Conservation (phyloP, 2,113 vertebrate genomes). For the Otolemur garnettii region DNA sequence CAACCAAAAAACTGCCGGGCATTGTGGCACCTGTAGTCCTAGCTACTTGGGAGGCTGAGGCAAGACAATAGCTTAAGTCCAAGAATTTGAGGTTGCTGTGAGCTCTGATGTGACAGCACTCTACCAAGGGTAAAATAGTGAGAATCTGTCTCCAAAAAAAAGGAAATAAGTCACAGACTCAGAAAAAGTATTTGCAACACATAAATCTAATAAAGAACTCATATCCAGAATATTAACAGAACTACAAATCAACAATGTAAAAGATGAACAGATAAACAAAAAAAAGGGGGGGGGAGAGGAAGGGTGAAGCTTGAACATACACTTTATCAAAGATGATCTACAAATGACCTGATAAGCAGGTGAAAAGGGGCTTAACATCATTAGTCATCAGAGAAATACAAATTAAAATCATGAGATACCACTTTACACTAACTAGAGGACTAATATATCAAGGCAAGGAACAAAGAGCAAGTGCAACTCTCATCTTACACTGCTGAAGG, state of each 20-base stretch:
- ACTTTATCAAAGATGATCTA: constrained; percentile 15
- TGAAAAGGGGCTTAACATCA: background rate
- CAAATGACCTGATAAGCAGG: background rate
- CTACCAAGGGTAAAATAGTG: no score
- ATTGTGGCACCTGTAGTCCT: no score
- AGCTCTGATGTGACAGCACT: no score
- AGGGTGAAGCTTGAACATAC: background rate
- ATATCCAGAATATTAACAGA: constrained; percentile 19
- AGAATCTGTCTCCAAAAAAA: no score
- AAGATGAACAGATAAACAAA: constrained; percentile 1
- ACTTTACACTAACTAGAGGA: background rate
- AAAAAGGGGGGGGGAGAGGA: background rate
- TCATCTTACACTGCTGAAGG: background rate
- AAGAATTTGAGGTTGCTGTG: no score
- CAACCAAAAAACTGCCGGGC: no score
- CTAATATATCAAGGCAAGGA: background rate
- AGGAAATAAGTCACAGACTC: no score
- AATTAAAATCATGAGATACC: background rate
- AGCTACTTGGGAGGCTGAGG: no score
- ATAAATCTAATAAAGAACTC: background rate
- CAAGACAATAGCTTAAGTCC: no score
- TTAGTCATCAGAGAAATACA: background rate
- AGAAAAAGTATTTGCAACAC: no score
- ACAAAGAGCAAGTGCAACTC: background rate
- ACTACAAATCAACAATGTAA: constrained; percentile 32